Evolutionary conservation across 2,113 vertebrate genomes (phyloP), one percentile per base, ranked within the genome.

Genomic region (Rhegmatorhina hoffmannsi): DNA sequence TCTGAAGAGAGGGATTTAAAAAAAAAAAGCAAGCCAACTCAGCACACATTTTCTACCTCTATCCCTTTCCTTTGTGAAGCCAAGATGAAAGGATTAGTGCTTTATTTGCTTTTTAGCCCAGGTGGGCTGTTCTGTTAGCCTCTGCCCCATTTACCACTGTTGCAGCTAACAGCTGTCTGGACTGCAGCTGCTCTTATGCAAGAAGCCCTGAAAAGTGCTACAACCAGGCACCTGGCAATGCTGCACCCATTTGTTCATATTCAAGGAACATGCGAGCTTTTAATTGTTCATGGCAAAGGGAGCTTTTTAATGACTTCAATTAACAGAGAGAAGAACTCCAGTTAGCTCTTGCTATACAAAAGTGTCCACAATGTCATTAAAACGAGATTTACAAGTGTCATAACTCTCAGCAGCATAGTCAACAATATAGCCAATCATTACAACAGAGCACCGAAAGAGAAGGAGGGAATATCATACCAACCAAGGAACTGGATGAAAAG

Each of bases 231-330:
- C 77, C 93, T 91, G 88, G 93, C 58, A 84, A 28, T 40, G 47
- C 79, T 28, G 36, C 67, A 77, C 62, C 85, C 90, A 16, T 81
- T 79, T 94, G 90, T 92, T 83, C 87, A 56, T 36, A 96, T 50
- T 76, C 92, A 97, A 97, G 93, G 93, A 97, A 95, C 96, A 95
- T 95, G 87, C 67, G 1, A 96, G 90, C 90, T 95, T 94, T 94
- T 92, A 91, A 84, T 96, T 94, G 89, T 91, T 97, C 92, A 96
- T 90, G 87, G 96, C 95, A 96, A 97, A 97, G 92, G 95, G 96
- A 97, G 89, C 68, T 93, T 97, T 97, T 97, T 97, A 97, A 97
- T 97, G 25, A 97, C 96, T 96, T 97, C 96, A 94, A 59, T 97
- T 94, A 96, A 97, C 96, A 97, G 92, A 96, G 78, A 96, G 87